Percentiles rank a stretch among this genome's conserved stretches.
phyloP scores from a whole-genome alignment of 2,888 invertebrate species.

The Parascotia fuliginaria region DNA sequence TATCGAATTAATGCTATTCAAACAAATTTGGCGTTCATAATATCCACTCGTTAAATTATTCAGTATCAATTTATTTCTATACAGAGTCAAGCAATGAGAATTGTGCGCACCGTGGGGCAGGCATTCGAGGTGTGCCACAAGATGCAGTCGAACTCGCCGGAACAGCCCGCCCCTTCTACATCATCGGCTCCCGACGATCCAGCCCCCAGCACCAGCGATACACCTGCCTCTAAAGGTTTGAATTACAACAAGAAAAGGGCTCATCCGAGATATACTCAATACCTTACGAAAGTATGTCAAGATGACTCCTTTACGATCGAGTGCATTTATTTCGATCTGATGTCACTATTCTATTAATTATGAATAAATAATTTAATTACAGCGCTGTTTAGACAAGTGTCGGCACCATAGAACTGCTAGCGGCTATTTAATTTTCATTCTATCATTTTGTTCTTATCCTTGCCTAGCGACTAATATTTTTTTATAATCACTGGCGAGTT shows the following conservation, averaged over 20 bases:
- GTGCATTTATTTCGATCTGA: constrained; percentile 16
- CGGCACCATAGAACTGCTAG: constrained; percentile 8
- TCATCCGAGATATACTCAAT: constrained; percentile 3
- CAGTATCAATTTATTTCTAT: too few relatives aligned
- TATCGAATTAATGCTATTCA: not conserved
- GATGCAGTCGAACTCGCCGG: constrained; percentile 88
- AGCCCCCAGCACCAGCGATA: constrained; percentile 56
- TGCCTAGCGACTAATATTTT: constrained; percentile 32
- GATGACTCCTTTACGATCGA: constrained; percentile 16
- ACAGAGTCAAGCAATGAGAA: constrained; percentile 99
- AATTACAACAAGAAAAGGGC: constrained; percentile 17
- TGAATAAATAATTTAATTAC: constrained; percentile 21
- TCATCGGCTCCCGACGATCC: constrained; percentile 68
- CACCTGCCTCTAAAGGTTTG: constrained; percentile 69
- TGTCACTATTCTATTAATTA: constrained; percentile 7
- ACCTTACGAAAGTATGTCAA: constrained; percentile 2
- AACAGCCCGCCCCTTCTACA: constrained; percentile 69
- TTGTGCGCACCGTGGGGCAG: constrained; percentile 99
- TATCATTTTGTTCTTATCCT: constrained; percentile 10
- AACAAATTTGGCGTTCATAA: not conserved
- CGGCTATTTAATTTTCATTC: constrained; percentile 15
- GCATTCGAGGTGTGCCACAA: constrained; percentile 99
- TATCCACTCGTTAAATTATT: too few relatives aligned
- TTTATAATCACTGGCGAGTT: constrained; percentile 19
- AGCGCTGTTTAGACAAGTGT: constrained; percentile 5